A percentile compares a stretch with the other conserved stretches of the same genome.
phyloP scores from a whole-genome alignment of 2,797 vertebrate species.

The Lacerta viridis region DNA sequence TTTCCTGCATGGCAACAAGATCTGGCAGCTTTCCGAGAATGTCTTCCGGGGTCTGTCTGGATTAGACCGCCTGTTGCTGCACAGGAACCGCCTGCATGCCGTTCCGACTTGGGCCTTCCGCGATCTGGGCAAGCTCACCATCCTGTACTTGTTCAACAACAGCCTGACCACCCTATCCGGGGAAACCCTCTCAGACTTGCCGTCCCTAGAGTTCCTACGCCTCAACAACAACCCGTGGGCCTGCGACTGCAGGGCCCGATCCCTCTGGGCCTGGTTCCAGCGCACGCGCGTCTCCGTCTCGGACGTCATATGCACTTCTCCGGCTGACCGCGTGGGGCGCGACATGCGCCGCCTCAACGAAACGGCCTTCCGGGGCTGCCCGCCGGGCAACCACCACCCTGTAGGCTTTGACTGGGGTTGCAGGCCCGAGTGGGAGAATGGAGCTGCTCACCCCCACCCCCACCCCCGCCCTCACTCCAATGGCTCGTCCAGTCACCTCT shows the following conservation, averaged over 20 bases:
- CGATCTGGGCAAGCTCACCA: conserved; percentile 92
- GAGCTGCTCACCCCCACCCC: conserved; percentile 17
- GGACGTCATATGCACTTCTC: conserved; percentile 88
- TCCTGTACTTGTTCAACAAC: conserved; percentile 98
- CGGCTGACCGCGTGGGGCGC: conserved; percentile 86
- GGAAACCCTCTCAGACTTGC: conserved; percentile 88
- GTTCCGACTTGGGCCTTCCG: conserved; percentile 91
- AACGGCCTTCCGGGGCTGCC: conserved; percentile 90
- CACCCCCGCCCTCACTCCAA: conserved; percentile 40
- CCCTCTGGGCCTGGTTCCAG: conserved; percentile 97
- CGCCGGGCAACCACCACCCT: conserved; percentile 85
- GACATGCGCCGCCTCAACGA: conserved; percentile 91
- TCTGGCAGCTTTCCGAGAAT: conserved; percentile 91
- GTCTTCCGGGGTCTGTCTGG: conserved; percentile 93
- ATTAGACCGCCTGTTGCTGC: conserved; percentile 94
- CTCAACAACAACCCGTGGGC: conserved; percentile 97
- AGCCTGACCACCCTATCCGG: conserved; percentile 91
- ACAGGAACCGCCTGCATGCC: conserved; percentile 92
- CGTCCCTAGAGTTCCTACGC: conserved; percentile 93
- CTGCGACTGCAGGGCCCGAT: conserved; percentile 92
- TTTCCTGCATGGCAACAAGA: conserved; percentile 94
- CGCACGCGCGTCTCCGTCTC: conserved; percentile 92
- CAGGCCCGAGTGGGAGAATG: conserved; percentile 79
- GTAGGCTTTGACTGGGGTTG: conserved; percentile 87
- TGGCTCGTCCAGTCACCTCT: conserved; percentile 83